Conservation (phyloP, 2,888 invertebrate species). For the Chaetogeoica ovagalla region DNA sequence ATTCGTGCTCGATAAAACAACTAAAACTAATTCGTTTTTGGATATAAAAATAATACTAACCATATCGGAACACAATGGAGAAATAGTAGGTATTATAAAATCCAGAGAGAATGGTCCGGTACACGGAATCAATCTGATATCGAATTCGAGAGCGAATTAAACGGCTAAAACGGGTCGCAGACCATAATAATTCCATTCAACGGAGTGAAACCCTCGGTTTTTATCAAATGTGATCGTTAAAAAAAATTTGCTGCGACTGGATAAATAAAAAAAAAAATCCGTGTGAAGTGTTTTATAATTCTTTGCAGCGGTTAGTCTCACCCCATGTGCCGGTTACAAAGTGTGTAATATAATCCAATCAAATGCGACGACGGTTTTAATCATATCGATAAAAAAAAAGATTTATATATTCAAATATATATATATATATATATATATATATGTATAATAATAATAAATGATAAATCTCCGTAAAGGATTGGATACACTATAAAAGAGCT, state of each 20-base stretch:
- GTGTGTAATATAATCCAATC: constrained; percentile 30
- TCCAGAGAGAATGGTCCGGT: too few species aligned
- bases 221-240: constrained; percentile 13
- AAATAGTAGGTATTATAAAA: too few species aligned
- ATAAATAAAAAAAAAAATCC: constrained; percentile 42
- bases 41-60: neutral
- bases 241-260: constrained; percentile 34
- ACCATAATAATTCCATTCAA: constrained; percentile 10
- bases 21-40: too few species aligned
- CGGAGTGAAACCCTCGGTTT: neutral
- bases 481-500: neutral
- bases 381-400: constrained; percentile 23
- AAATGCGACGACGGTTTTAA: constrained; percentile 47
- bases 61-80: too few species aligned
- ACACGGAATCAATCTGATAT: neutral
- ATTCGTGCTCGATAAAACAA: too few species aligned
- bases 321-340: neutral
- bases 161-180: neutral
- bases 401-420: neutral
- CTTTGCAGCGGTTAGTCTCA: constrained; percentile 38
- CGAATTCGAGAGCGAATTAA: neutral
- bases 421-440: neutral
- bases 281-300: constrained; percentile 46
- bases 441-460: constrained; percentile 13
- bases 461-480: constrained; percentile 46